Percentiles rank a stretch among this genome's conserved stretches.
These are phyloP conservation scores for Myotis yumanensis DNA, from an alignment of 2,113 vertebrate species.

Conservation along the genomic window DNA sequence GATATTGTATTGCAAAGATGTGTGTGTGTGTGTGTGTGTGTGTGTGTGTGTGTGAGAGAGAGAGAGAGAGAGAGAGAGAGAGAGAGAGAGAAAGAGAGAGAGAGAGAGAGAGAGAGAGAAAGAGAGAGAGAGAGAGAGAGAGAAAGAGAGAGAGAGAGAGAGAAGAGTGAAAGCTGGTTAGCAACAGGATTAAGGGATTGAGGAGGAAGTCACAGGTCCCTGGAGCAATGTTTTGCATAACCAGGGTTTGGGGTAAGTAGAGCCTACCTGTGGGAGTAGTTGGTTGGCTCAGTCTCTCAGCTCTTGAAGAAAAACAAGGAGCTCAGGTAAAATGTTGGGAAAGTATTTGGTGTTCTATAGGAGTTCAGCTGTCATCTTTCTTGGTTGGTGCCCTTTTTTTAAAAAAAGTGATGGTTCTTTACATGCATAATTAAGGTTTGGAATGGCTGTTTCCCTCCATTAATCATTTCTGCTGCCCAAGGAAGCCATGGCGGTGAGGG, in stretches of 20 bases:
- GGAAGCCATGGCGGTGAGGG: not conserved
- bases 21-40: too few relatives aligned
- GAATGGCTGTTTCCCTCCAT: conserved; percentile 29
- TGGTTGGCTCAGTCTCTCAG: not conserved
- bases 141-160: not conserved
- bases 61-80: not conserved
- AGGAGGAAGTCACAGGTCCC: not conserved
- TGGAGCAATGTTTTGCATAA: not conserved
- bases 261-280: not conserved
- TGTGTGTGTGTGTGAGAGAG: too few relatives aligned
- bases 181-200: not conserved
- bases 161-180: not conserved
- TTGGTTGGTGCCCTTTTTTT: not conserved
- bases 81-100: not conserved
- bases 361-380: conserved; percentile 37
- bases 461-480: conserved; percentile 49
- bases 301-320: conserved; percentile 32
- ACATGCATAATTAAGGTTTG: conserved; percentile 51
- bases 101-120: not conserved
- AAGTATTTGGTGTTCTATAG: conserved; percentile 27
- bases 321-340: not conserved
- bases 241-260: not conserved
- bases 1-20: not conserved
- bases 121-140: not conserved
- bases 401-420: conserved; percentile 42